These are phyloP conservation scores for Iselma pallidipennis DNA, from an alignment of 2,888 invertebrate species.

Conservation along the genomic window DNA sequence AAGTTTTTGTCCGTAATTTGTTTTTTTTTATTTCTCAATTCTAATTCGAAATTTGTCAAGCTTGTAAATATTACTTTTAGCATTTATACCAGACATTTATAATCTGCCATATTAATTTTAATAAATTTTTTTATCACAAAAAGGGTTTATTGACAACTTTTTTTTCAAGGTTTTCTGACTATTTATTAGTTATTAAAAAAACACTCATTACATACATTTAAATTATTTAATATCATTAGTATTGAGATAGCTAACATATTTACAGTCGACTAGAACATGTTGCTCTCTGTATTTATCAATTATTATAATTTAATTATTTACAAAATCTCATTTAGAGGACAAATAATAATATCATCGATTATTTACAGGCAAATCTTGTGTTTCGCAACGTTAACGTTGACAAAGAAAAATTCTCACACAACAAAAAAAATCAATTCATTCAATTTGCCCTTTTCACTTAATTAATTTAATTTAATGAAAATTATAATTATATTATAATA, in stretches of 20 bases:
- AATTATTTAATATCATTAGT: constrained; percentile 50
- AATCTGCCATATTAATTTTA: constrained; percentile 26
- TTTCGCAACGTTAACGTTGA: constrained; percentile 30
- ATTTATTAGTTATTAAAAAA: constrained; percentile 51
- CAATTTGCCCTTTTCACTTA: constrained; percentile 20
- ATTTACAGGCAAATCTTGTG: constrained; percentile 27
- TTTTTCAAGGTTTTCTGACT: constrained; percentile 22
- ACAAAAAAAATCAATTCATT: constrained; percentile 19
- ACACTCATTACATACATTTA: constrained; percentile 49
- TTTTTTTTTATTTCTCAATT: constrained; percentile 6
- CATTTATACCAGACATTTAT: constrained; percentile 21
- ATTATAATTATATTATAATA: constrained; percentile 8
- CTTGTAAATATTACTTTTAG: constrained; percentile 29
- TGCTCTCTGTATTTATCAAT: constrained; percentile 33
- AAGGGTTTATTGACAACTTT: constrained; percentile 2
- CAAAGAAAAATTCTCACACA: constrained; percentile 12
- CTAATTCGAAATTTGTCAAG: constrained; percentile 5
- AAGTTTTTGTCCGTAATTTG: constrained; percentile 7
- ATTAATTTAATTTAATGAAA: constrained; percentile 12
- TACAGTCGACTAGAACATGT: constrained; percentile 54
- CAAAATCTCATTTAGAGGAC: constrained; percentile 34
- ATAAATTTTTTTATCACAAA: constrained; percentile 13
- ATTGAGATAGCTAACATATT: constrained; percentile 50
- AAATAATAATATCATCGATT: constrained; percentile 25
- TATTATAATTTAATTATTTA: constrained; percentile 43